Conservation (phyloP, 2,797 vertebrate genomes). For the Galago senegalensis region DNA sequence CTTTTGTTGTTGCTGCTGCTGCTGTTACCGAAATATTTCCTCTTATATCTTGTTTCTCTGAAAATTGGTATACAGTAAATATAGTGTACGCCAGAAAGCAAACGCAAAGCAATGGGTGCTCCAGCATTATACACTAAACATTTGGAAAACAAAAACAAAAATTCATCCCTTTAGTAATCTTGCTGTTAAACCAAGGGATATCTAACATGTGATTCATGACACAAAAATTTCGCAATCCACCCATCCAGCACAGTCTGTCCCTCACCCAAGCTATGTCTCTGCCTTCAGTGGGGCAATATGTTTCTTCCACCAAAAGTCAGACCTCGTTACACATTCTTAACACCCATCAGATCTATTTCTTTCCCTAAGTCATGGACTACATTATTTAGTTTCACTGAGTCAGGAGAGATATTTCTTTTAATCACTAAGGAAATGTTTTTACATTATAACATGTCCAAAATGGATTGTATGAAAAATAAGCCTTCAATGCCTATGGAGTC, state of each 20-base stretch:
- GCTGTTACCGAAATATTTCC: not conserved
- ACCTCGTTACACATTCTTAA: slow-evolving; percentile 38
- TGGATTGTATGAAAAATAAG: not conserved
- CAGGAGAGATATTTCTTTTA: not conserved
- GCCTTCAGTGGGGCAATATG: not conserved
- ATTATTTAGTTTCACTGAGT: slow-evolving; percentile 38
- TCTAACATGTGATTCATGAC: not conserved
- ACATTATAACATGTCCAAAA: slow-evolving; percentile 8
- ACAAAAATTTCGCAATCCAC: not conserved
- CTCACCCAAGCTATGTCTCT: not conserved
- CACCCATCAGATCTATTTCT: not conserved
- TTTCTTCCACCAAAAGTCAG: slow-evolving; percentile 49
- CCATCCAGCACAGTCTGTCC: not conserved
- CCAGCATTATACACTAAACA: not conserved
- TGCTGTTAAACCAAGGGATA: not conserved
- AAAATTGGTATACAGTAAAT: slow-evolving; percentile 42
- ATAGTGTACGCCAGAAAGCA: slow-evolving; percentile 9
- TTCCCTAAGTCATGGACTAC: not conserved
- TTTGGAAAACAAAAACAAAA: not conserved
- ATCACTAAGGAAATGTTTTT: not conserved
- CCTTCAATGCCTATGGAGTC: not conserved
- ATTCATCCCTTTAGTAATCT: not conserved
- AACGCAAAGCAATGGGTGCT: slow-evolving; percentile 29
- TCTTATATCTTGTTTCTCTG: not conserved
- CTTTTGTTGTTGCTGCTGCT: not conserved